Evolutionary conservation across 2,888 invertebrate genomes (phyloP), one percentile per base, ranked within the genome.

Genomic region (Prosopocoilus inquinatus): DNA sequence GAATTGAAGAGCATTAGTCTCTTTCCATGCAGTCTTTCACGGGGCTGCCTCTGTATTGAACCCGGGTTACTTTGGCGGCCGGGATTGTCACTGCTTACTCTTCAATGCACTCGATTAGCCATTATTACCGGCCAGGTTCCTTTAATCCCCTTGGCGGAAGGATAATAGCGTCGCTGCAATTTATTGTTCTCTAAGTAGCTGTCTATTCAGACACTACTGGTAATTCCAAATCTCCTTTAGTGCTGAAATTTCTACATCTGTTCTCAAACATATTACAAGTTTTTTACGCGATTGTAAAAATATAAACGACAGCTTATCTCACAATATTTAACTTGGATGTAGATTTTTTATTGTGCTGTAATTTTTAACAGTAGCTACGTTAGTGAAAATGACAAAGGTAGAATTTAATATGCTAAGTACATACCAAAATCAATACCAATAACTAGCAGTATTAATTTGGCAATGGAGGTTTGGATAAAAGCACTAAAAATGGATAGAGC

Each of bases 1-100:
- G 67, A 70, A 70, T 70, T 64, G 68, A 58, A 59, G 55, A 50
- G 61, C 66, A 67, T 69, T 69, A 67, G 67, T 67, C 64, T 63
- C 60, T 57, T 61, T 59, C 64, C 59, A 56, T 58, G 64, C 61
- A 59, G 61, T 60, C 59, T 60, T 65, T 61, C 58, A 65, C 43
- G 46, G 55, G 43, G 43, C 47, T 47, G 50, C 55, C 39, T 47
- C 49, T 43, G 43, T 41, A 12, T 13, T 39, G 11, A 43, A 28
- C 48, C 49, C 33, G 34, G 47, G 35, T 53, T 56, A 43, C 49
- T 53, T 15, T 38, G 36, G 48, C 53, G 58, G 56, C 56, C 51
- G 45, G 48, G 55, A 55, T 55, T 61, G 60, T 57, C 60, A 53
- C 55, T 55, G 35, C 54, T 53, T 55, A 61, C 59, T 58, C 58